Evolutionary conservation across 2,113 vertebrate genomes (phyloP).

Genomic region (Phrynocephalus versicolor): DNA sequence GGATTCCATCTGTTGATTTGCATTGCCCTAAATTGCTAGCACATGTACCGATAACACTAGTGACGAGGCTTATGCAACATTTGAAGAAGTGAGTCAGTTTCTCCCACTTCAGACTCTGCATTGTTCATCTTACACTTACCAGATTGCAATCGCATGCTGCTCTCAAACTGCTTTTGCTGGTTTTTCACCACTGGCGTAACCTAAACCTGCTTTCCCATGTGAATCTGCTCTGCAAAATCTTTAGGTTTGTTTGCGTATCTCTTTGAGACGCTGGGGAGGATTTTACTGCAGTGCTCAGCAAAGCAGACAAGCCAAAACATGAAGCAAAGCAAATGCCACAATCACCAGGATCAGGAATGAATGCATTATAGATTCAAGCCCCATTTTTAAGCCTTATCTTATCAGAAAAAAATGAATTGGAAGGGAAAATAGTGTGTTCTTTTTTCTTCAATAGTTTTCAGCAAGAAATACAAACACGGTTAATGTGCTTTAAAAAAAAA

Average conservation of each 20-base stretch:
- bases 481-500: neutral
- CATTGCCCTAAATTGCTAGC: slow-evolving; percentile 18
- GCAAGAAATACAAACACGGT: neutral
- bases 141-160: neutral
- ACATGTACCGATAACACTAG: neutral
- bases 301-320: neutral
- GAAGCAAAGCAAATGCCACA: too few relatives aligned
- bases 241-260: neutral
- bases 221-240: neutral
- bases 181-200: slow-evolving; percentile 18
- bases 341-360: neutral
- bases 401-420: neutral
- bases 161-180: neutral
- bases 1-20: neutral
- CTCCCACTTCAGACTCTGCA: rapidly evolving
- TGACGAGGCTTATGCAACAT: slow-evolving; percentile 12
- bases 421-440: neutral
- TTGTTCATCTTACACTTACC: slow-evolving; percentile 27
- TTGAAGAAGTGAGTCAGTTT: slow-evolving; percentile 21
- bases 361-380: neutral
- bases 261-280: neutral
- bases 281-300: too few relatives aligned
- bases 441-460: neutral
- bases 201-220: neutral
- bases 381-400: neutral